phyloP scores from a whole-genome alignment of 2,113 vertebrate genomes.

The mouse (Mus musculus) region DNA sequence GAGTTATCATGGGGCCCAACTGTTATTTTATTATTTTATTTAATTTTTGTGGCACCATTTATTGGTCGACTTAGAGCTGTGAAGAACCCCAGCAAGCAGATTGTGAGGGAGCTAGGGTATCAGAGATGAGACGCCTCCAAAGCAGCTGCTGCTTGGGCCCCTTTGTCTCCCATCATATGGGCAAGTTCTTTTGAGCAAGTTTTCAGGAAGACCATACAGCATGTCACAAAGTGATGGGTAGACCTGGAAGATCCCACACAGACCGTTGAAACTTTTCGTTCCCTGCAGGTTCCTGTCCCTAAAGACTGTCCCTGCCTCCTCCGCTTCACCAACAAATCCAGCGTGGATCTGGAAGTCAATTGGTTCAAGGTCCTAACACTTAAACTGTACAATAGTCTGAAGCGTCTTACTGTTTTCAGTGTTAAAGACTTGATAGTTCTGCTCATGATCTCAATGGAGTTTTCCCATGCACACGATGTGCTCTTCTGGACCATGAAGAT shows the following conservation, averaged over 20 bases:
- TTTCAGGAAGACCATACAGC: background rate
- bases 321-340: constrained; percentile 93
- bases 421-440: constrained; percentile 93
- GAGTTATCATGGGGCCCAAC: background rate
- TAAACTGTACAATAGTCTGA: constrained; percentile 97
- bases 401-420: constrained; percentile 93
- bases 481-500: constrained; percentile 98
- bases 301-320: constrained; percentile 93
- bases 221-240: background rate
- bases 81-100: background rate
- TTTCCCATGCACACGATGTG: constrained; percentile 96
- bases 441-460: constrained; percentile 91
- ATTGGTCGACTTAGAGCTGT: background rate
- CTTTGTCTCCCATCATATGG: background rate
- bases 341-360: constrained; percentile 97
- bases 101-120: too few relatives aligned
- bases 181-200: background rate
- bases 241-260: background rate
- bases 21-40: background rate
- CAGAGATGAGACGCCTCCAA: background rate
- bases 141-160: background rate
- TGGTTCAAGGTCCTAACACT: constrained; percentile 96
- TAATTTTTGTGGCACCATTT: background rate
- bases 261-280: constrained; percentile 72
- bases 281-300: constrained; percentile 94